A percentile compares a stretch with the other conserved stretches of the same genome.
These are phyloP conservation scores for Sebastes miniatus DNA, from an alignment of 2,797 vertebrate genomes.

Conservation along the genomic window DNA sequence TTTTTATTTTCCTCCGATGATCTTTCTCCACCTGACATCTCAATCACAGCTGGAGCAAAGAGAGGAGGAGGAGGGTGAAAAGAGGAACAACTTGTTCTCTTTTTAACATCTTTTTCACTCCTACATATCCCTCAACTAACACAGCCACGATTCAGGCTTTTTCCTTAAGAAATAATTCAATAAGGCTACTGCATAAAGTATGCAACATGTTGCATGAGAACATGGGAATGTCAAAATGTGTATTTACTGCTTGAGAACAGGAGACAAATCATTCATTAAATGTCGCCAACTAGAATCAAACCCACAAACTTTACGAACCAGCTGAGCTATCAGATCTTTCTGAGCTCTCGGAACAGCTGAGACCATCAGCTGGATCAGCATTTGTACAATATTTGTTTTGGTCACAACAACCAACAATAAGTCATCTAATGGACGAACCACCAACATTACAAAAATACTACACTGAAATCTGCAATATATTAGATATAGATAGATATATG, in stretches of 20 bases:
- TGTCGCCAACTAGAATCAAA: background rate
- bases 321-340: background rate
- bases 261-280: background rate
- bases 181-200: background rate
- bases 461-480: background rate
- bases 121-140: background rate
- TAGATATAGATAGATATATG: background rate
- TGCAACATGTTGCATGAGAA: background rate
- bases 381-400: background rate
- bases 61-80: background rate
- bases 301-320: background rate
- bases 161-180: background rate
- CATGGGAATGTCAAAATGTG: background rate
- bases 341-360: background rate
- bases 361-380: background rate
- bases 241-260: background rate
- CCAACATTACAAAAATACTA: background rate
- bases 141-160: too few species aligned
- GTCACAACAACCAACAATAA: background rate
- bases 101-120: background rate
- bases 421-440: background rate
- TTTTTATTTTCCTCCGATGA: background rate
- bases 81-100: background rate
- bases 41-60: background rate
- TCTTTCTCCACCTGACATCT: background rate